phyloP scores from a whole-genome alignment of 2,888 invertebrate species.

The Diabrotica balteata region DNA sequence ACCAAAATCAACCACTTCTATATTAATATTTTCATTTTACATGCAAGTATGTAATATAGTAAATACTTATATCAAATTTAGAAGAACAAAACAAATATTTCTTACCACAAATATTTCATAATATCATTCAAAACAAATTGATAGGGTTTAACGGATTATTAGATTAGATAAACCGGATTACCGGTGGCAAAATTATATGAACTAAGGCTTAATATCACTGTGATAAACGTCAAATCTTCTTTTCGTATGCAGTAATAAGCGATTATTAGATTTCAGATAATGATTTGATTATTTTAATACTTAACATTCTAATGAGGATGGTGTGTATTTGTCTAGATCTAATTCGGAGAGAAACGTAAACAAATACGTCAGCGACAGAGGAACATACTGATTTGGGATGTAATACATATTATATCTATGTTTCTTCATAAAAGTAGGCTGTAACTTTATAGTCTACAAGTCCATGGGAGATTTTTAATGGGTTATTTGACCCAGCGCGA shows the following conservation, averaged over 20 bases:
- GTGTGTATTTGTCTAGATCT: no score
- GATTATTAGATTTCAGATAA: conserved; percentile 50
- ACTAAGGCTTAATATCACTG: conserved; percentile 46
- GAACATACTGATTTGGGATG: no score
- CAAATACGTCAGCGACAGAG: no score
- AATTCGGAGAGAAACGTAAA: no score
- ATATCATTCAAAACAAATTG: conserved; percentile 40
- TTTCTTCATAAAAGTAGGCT: no score
- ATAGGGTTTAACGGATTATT: conserved; percentile 49
- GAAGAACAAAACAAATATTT: conserved; percentile 22
- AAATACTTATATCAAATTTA: conserved; percentile 19
- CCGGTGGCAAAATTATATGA: conserved; percentile 53
- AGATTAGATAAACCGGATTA: conserved; percentile 54
- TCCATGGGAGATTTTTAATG: no score
- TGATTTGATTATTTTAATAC: conserved; percentile 37
- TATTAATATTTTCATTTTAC: no score
- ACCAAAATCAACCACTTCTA: no score
- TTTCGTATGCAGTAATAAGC: conserved; percentile 37
- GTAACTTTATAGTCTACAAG: no score
- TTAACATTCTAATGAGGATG: conserved; percentile 5
- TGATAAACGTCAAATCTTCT: conserved; percentile 49
- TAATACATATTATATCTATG: no score
- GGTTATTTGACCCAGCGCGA: no score
- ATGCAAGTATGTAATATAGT: no score
- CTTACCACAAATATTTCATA: conserved; percentile 43